Base-by-base conservation (phyloP, 1,140 invertebrate genomes). In the Scaptomyza hsui region DNA sequence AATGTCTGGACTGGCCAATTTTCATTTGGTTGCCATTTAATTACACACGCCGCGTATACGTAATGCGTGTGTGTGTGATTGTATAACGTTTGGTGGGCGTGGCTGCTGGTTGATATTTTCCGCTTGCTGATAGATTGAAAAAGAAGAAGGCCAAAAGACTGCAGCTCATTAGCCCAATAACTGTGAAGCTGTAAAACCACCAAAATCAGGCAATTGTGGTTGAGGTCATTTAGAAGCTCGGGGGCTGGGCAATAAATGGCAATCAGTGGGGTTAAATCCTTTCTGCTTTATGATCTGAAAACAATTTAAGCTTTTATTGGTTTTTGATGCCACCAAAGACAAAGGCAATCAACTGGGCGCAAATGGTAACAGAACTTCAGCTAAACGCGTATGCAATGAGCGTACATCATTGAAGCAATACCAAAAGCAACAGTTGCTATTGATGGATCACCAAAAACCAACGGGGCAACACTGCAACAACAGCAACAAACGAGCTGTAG, bases 271-370 rank as follows among this genome's bases (percentile, higher is more conserved):
- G 77, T 85, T 85, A 78, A 88, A 75, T 82, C 82, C 78, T 72
- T 81, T 77, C 75, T 81, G 77, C 78, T 86, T 86, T 86, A 88
- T 88, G 81, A 85, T 86, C 82, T 72, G 82, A 86, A 88, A 81
- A 86, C 82, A 86, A 86, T 86, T 86, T 88, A 82, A 78, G 82
- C 78, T 88, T 86, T 86, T 86, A 86, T 86, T 86, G 88, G 82
- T 82, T 86, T 88, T 82, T 72, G 81, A 86, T 85, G 73, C 80
- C 76, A 85, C 82, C 78, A 81, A 86, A 74, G 69, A n/a, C 52
- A 55, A 56, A 61, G 76, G 76, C 75, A 86, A 86, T 81, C 81
- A 86, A 60, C 52, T 55, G 39, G 29, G 71, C 51, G 44, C 68
- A 81, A 86, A 81, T 86, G 70, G 70, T 81, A 86, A 69, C 81